Base-by-base conservation (phyloP, 2,797 vertebrate species). In the Triplophysa bombifrons region DNA sequence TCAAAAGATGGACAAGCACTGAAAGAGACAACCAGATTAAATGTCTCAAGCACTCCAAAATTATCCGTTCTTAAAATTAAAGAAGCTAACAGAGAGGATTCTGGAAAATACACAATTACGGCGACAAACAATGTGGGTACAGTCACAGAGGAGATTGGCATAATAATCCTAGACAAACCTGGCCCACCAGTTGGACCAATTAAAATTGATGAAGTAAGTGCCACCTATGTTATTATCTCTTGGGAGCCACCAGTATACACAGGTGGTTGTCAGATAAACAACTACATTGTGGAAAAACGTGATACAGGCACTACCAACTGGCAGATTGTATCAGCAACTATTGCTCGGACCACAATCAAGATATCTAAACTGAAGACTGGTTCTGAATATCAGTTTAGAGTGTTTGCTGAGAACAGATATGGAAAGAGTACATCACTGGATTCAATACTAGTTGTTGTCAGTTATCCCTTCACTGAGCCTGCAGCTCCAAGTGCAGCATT, bases 271-370 rank as follows among this genome's bases (percentile, higher is more conserved):
- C 94, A 97, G 79, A 99, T 99, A 89, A 99, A 96, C 87, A 99
- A 99, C 86, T 99, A 99, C 81, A 95, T 98, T 86, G 97, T 99
- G 81, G 96, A 99, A 87, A 99, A 99, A 85, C 95, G 96, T 88
- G 97, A 98, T 84, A 99, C 98, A 53, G 98, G 96, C 74, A 97
- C 96, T 48, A 97, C 96, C 73, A 90, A 93, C 0, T 99, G 98
- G 98, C 96, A 95, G 13, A 96, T 95, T 84, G 96, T 99, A 72
- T 99, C 98, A 86, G 98, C 98, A 84, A 99, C 96, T 41, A 96
- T 99, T 89, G 98, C 98, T 86, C 96, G 98, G 89, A 96, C 97
- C 89, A 98, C 96, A 61, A 97, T 98, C 84, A 99, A 99, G 93
- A 90, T 97, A 82, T 91, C 91, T 82, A 99, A 96, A 14, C 90